Evolutionary conservation across 1,140 invertebrate genomes (phyloP).

Genomic region (Asobara japonica): DNA sequence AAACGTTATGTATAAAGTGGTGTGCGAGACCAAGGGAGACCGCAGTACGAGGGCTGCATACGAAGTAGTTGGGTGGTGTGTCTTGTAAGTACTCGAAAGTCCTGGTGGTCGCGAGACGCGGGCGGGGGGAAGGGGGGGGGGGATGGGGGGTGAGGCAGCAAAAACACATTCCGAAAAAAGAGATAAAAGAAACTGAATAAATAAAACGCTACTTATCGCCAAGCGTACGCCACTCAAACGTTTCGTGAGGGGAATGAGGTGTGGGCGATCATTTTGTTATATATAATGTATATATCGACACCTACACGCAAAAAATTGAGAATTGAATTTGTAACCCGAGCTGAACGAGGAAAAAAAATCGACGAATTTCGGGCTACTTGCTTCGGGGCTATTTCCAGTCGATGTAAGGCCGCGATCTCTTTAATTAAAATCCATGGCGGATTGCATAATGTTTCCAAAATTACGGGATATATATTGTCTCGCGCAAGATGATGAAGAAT

Average conservation of each 20-base stretch:
- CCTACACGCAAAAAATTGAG: no score
- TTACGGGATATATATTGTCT: no score
- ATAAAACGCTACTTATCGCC: constrained; percentile 34
- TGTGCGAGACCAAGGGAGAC: not conserved
- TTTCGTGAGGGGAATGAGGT: constrained; percentile 24
- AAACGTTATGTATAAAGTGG: constrained; percentile 17
- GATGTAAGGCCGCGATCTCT: no score
- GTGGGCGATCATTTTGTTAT: not conserved
- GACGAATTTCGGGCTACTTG: no score
- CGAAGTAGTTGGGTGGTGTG: constrained; percentile 22
- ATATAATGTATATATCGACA: no score
- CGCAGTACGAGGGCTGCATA: constrained; percentile 26
- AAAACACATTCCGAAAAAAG: constrained; percentile 28
- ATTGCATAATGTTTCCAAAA: no score
- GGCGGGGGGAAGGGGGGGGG: not conserved
- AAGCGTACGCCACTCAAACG: constrained; percentile 29
- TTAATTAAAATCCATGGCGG: no score
- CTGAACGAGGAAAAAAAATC: no score
- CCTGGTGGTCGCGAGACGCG: no score
- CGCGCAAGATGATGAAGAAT: no score
- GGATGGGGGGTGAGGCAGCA: not conserved
- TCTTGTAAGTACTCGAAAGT: constrained; percentile 19
- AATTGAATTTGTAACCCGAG: no score
- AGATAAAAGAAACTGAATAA: constrained; percentile 16
- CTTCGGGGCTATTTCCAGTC: no score